Base-by-base conservation (phyloP, 2,797 vertebrate genomes). In the Megaceryle alcyon region DNA sequence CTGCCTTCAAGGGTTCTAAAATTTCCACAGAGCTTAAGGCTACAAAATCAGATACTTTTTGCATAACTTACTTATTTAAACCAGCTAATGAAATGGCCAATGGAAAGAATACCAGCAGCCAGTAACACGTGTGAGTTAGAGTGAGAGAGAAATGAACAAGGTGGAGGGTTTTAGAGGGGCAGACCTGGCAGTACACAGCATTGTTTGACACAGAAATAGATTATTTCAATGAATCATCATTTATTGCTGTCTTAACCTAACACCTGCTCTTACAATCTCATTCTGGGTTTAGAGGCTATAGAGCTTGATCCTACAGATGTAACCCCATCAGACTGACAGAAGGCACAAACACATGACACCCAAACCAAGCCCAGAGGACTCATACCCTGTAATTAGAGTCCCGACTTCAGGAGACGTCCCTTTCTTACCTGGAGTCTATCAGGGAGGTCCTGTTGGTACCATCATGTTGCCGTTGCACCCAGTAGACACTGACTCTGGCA, bases 401-500 rank as follows among this genome's bases (percentile, higher is more conserved):
- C 72, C 73, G 35, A 29, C 46, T 17, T 12, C 33, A 57, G 22
- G 25, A 81, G 70, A 64, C 16, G 22, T 48, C 12, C 19, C 7
- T 59, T 82, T 96, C 96, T 94, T 96, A 99, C 99, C 99, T 98
- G 82, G 99, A 99, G 91, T 99, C 99, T 10, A 99, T 97, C 77
- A 99, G 97, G 3, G 98, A 98, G 6, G 99, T 99, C 90, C 98
- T 98, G 98, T 99, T 99, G 96, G 98, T 98, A 33, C 99, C 98
- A 33, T 98, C 97, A 0, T 97, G 97, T 35, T 98, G 96, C 86
- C 88, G 73, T 39, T 99, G 98, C 95, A 99, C 98, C 98, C 99
- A 99, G 97, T 99, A 99, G 65, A 99, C 92, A 31, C 98, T 99
- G 96, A 99, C 99, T 33, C 99, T 98, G 72, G 99, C 99, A 3